Base-by-base conservation (phyloP, 2,797 vertebrate species). In the Sebastes iracundus region DNA sequence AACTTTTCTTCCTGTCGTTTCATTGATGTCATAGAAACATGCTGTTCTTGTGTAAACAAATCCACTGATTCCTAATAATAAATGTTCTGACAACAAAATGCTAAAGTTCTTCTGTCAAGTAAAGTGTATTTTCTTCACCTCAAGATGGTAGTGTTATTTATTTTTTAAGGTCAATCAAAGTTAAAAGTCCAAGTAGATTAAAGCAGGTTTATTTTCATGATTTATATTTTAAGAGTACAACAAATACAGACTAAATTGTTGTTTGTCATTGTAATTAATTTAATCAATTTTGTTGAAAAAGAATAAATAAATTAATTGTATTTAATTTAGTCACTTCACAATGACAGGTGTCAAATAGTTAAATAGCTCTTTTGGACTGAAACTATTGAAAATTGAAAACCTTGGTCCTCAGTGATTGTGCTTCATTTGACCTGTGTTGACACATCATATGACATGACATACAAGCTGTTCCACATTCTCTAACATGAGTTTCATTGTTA, bases 81-180 rank as follows among this genome's bases (percentile, higher is more conserved):
- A 49, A 49, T 49, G 18, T 49, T 49, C 46, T 8, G 18, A 42
- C 2, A 3, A 42, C 6, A 42, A 42, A 42, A 42, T 42, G 38
- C 38, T 27, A 0, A 14, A 23, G 2, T 14, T 63, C 8, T 60
- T 53, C 2, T 38, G 1, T 53, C 2, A 25, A 49, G n/a, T 28
- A 2, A 73, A 56, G 7, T 79, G 22, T 66, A 8, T 65, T 13
- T 52, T 74, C 70, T 72, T 13, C 7, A 58, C 84, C 90, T 83
- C 80, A 75, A 89, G 92, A 65, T 85, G 90, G 89, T 87, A 83
- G 28, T 65, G 46, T 46, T 75, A 5, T 27, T 53, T 22, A 12
- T 30, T 71, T 67, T 56, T 56, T 49, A 33, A 61, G 23, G 38
- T n/a, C 16, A 13, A 13, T 60, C 16, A 25, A 5, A 53, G 18